A percentile compares a stretch with the other conserved stretches of the same genome.
phyloP scores from a whole-genome alignment of 2,113 vertebrate genomes.

The Zosterops hypoxanthus region DNA sequence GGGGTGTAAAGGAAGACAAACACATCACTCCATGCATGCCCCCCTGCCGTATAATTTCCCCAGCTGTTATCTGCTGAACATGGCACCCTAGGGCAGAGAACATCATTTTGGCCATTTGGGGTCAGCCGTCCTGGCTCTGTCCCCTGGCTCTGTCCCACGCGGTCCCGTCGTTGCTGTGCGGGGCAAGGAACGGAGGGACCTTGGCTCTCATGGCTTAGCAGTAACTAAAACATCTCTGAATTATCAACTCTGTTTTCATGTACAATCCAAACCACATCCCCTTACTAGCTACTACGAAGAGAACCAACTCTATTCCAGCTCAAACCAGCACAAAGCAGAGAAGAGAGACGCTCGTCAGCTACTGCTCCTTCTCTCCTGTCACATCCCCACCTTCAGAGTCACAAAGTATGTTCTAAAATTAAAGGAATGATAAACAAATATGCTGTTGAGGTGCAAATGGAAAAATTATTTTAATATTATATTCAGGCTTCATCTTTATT shows the following conservation, averaged over 20 bases:
- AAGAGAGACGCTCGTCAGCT: background rate
- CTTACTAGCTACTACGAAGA: background rate
- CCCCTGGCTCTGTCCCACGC: background rate
- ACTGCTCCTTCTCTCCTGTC: background rate
- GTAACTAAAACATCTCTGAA: background rate
- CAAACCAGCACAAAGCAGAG: background rate
- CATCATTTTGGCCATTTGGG: background rate
- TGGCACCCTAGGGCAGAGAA: no score
- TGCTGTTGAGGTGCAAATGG: background rate
- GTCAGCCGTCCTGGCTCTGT: background rate
- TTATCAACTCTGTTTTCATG: background rate
- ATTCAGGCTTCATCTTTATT: conserved; percentile 9
- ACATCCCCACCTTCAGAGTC: background rate
- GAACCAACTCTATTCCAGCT: background rate
- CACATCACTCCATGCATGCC: background rate
- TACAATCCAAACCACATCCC: background rate
- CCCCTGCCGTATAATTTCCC: accelerated
- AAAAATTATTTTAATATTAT: background rate
- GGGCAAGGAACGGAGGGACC: no score
- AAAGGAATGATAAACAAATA: background rate
- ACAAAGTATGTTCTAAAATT: background rate
- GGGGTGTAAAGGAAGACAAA: background rate
- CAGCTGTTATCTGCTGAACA: background rate
- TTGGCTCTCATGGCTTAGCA: background rate
- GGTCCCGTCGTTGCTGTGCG: accelerated